These are phyloP conservation scores for Cyprinodon brontotheroides DNA, from an alignment of 2,113 vertebrate genomes.

Conservation along the genomic window DNA sequence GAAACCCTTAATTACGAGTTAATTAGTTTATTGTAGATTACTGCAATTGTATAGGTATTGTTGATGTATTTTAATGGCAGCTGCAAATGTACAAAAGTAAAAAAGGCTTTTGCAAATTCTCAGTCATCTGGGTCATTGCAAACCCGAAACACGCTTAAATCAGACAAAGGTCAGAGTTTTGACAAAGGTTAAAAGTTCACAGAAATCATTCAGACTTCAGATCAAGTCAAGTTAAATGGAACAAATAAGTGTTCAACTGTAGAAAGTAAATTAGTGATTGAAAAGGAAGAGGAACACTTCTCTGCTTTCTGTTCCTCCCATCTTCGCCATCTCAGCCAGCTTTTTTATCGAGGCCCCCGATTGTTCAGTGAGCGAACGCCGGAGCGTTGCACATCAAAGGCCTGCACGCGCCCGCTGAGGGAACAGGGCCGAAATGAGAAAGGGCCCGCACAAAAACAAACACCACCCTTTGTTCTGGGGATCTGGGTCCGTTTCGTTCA, in stretches of 20 bases:
- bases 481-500: conserved; percentile 26
- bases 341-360: conserved; percentile 24
- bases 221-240: conserved; percentile 25
- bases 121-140: no score
- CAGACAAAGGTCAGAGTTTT: no score
- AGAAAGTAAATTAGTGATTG: conserved; percentile 42
- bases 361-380: conserved; percentile 38
- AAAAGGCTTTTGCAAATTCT: no score
- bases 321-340: conserved; percentile 23
- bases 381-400: conserved; percentile 72
- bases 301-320: conserved; percentile 38
- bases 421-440: conserved; percentile 67
- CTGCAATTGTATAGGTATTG: neutral
- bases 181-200: conserved; percentile 37
- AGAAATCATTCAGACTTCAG: conserved; percentile 18
- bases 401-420: conserved; percentile 47
- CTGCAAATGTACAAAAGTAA: neutral
- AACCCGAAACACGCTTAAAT: no score
- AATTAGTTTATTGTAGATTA: neutral
- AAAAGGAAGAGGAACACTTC: conserved; percentile 59
- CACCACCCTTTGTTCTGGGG: conserved; percentile 70
- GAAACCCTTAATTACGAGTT: neutral
- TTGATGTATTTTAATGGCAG: neutral
- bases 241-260: conserved; percentile 15
- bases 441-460: conserved; percentile 72